A percentile compares a stretch with the other conserved stretches of the same genome.
These are phyloP conservation scores for Cariama cristata DNA, from an alignment of 2,113 vertebrate species.

Conservation along the genomic window DNA sequence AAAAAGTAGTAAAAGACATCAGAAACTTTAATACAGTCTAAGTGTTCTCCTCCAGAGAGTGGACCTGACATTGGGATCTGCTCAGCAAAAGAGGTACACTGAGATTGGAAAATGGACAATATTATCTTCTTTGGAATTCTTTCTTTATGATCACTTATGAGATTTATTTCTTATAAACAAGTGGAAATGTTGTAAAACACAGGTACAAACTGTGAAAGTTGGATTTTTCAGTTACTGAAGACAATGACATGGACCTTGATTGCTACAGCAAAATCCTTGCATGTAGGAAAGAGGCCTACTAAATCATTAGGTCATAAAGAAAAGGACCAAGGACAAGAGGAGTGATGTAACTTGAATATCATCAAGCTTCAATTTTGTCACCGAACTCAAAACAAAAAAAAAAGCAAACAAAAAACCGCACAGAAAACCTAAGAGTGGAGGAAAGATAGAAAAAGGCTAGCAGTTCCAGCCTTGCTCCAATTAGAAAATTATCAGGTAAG, in stretches of 20 bases:
- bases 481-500: neutral
- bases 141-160: neutral
- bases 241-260: neutral
- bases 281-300: neutral
- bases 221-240: neutral
- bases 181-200: neutral
- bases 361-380: neutral
- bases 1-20: neutral
- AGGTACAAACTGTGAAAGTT: neutral
- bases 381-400: neutral
- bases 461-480: neutral
- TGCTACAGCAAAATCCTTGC: fast-evolving
- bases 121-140: neutral
- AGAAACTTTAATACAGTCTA: neutral
- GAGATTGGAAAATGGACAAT: neutral
- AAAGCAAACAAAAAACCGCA: neutral
- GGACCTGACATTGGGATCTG: neutral
- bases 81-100: neutral
- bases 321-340: neutral
- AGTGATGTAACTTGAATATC: neutral
- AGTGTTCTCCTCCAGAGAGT: neutral
- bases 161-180: neutral
- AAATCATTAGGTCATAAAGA: neutral
- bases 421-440: neutral
- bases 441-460: neutral